phyloP scores from a whole-genome alignment of 2,797 vertebrate species.

The Dermochelys coriacea region DNA sequence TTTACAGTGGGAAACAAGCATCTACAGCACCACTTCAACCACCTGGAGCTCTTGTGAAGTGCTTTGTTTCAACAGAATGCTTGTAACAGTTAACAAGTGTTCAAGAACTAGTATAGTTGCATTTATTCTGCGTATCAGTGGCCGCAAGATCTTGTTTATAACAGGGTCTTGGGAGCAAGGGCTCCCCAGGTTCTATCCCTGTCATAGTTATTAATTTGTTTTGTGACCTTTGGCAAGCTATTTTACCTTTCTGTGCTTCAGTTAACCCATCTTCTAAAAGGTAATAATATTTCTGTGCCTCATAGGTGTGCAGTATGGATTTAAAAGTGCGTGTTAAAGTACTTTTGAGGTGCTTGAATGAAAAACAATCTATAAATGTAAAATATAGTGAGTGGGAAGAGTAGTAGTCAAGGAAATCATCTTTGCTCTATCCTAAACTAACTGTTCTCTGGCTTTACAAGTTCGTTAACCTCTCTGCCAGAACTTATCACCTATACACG shows the following conservation, averaged over 20 bases:
- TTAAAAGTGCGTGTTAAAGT: neutral
- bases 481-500: rapidly evolving
- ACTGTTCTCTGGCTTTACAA: rapidly evolving
- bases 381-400: rapidly evolving
- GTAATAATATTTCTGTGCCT: neutral
- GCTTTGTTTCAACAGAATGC: neutral
- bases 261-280: neutral
- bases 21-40: neutral
- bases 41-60: neutral
- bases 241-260: neutral
- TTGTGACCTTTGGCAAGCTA: neutral
- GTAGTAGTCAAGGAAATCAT: rapidly evolving
- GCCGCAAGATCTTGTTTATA: neutral
- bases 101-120: neutral
- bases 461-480: rapidly evolving
- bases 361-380: rapidly evolving
- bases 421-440: rapidly evolving
- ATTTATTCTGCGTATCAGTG: neutral
- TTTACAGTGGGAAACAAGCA: neutral
- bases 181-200: neutral
- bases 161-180: neutral
- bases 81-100: neutral
- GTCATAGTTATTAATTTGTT: neutral
- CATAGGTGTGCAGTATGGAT: no score
- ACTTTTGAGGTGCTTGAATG: rapidly evolving